Conservation (phyloP, 2,888 invertebrate species). For the Lamellibrachia satsuma region DNA sequence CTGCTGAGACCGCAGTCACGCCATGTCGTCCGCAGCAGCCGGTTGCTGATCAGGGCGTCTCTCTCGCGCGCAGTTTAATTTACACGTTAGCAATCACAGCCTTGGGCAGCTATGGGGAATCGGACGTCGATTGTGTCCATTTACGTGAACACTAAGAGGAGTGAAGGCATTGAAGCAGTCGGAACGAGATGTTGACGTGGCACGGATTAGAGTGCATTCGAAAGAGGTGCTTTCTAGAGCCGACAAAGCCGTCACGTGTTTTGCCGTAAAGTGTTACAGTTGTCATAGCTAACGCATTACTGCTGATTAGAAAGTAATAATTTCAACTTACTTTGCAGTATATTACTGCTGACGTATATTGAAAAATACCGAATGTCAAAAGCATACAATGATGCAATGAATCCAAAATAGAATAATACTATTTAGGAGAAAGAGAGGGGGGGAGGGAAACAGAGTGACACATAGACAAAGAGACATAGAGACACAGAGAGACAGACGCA, state of each 20-base stretch:
- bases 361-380: too few relatives aligned
- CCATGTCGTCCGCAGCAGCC: neutral
- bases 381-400: too few relatives aligned
- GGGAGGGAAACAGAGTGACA: neutral
- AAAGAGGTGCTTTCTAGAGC: neutral
- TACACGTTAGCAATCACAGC: slow-evolving; percentile 11
- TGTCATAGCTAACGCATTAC: neutral
- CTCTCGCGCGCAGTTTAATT: slow-evolving; percentile 8
- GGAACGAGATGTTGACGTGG: neutral
- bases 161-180: neutral
- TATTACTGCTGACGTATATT: too few relatives aligned
- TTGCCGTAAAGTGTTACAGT: neutral
- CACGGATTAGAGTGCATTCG: neutral
- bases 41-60: neutral
- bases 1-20: neutral
- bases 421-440: too few relatives aligned
- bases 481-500: neutral
- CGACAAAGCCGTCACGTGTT: neutral
- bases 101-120: neutral
- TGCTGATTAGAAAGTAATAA: neutral
- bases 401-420: too few relatives aligned
- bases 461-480: neutral
- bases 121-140: neutral
- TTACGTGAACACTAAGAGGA: slow-evolving; percentile 12
- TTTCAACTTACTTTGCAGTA: too few relatives aligned